These are phyloP conservation scores for Lucifuga dentata DNA, from an alignment of 2,113 vertebrate species.

Conservation along the genomic window DNA sequence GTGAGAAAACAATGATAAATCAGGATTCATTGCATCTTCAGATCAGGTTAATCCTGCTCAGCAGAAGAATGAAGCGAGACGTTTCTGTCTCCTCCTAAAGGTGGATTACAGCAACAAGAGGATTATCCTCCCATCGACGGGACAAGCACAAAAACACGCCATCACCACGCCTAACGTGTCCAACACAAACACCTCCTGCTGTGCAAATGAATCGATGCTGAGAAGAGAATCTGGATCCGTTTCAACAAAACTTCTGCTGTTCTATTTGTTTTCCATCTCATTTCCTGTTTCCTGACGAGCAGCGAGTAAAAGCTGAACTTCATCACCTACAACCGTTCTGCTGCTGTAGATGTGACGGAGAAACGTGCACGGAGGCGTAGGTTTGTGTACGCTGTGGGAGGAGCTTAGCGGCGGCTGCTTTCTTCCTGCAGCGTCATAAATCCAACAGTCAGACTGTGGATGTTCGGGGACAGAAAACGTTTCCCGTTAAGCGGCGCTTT, in stretches of 20 bases:
- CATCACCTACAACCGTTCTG: too few relatives aligned
- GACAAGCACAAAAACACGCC: too few relatives aligned
- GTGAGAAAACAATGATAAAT: neutral
- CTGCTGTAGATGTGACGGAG: constrained; percentile 42
- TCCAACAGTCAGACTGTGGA: constrained; percentile 70
- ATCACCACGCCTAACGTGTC: too few relatives aligned
- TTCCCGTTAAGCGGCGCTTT: constrained; percentile 62
- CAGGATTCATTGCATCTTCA: constrained; percentile 10
- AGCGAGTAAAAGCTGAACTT: too few relatives aligned
- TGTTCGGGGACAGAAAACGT: constrained; percentile 62
- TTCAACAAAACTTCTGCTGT: constrained; percentile 35
- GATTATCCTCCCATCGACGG: too few relatives aligned
- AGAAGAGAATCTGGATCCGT: constrained; percentile 23
- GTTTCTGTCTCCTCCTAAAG: constrained; percentile 62
- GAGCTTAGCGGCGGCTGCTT: constrained; percentile 19
- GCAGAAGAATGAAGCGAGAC: constrained; percentile 55
- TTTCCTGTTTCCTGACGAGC: constrained; percentile 33
- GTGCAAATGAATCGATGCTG: constrained; percentile 34
- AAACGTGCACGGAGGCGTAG: too few relatives aligned
- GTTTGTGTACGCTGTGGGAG: too few relatives aligned
- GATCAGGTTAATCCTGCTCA: constrained; percentile 69
- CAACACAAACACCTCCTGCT: constrained; percentile 52
- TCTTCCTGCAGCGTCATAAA: constrained; percentile 67
- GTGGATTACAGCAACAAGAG: constrained; percentile 74
- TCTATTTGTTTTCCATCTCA: constrained; percentile 45